Conservation (phyloP, 2,113 vertebrate species). For the Hiodon alosoides region DNA sequence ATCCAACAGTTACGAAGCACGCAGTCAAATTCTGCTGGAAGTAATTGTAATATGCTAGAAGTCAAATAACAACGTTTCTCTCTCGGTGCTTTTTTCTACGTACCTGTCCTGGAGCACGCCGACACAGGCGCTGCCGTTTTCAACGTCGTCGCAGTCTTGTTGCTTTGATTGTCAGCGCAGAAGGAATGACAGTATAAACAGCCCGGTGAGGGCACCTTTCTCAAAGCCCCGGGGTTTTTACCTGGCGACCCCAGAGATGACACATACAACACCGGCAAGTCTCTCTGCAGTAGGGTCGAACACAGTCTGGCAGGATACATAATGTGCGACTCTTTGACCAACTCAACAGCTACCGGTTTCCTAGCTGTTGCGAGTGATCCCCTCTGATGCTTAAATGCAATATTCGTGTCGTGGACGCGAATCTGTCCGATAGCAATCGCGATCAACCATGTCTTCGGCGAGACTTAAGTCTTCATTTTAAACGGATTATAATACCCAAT, state of each 20-base stretch:
- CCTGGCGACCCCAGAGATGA: neutral
- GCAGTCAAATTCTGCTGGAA: no score
- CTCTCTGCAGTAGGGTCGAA: conserved; percentile 12
- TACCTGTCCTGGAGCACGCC: conserved; percentile 4
- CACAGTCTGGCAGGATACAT: conserved; percentile 12
- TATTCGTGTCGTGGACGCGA: no score
- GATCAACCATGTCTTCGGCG: no score
- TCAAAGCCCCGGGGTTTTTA: neutral
- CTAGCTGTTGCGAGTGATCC: no score
- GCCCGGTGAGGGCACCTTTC: neutral
- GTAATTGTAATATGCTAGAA: neutral
- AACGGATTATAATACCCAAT: no score
- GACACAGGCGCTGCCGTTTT: neutral
- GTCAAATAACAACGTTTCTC: neutral
- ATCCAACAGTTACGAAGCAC: no score
- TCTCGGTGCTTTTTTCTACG: neutral
- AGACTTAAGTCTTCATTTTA: no score
- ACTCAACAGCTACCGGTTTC: no score
- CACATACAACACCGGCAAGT: neutral
- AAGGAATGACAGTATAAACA: neutral
- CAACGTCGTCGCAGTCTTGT: neutral
- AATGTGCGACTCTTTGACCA: neutral
- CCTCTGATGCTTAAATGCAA: no score
- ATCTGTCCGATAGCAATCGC: no score
- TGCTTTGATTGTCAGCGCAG: neutral